Conservation (phyloP, 2,113 vertebrate genomes). For the Rhineura floridana region DNA sequence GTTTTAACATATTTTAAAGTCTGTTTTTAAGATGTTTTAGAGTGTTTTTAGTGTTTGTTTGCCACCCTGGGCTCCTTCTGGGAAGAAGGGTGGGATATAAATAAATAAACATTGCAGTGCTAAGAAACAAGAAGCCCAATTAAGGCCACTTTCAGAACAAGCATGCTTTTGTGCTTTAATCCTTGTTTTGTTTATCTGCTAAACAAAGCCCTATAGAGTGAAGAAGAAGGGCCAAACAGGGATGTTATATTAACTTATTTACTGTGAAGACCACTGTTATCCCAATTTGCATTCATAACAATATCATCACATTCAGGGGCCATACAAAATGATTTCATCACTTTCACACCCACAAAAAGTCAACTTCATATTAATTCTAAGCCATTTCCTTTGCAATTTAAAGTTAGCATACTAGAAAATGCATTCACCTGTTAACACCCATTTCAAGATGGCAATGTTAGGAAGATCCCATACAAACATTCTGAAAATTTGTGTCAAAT, state of each 20-base stretch:
- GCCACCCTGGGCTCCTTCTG: no score
- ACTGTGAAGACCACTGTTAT: not conserved
- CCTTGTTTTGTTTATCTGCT: slow-evolving; percentile 23
- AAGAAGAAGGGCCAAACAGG: fast-evolving
- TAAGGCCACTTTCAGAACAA: slow-evolving; percentile 8
- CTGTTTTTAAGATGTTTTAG: no score
- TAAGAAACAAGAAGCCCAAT: slow-evolving; percentile 37
- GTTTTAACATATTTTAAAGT: no score
- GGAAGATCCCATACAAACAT: not conserved
- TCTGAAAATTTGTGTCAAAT: not conserved
- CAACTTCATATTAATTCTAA: not conserved
- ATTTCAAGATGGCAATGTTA: not conserved
- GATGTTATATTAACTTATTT: not conserved
- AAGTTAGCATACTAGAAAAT: not conserved
- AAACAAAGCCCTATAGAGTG: slow-evolving; percentile 16
- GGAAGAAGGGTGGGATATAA: no score
- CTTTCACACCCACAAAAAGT: not conserved
- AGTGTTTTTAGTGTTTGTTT: no score
- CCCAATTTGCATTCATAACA: not conserved
- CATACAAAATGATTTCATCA: not conserved
- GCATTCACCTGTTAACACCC: not conserved
- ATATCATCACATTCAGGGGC: not conserved
- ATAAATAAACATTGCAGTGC: not conserved
- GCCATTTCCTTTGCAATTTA: not conserved
- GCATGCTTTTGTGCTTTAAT: not conserved